Conservation (phyloP, 1,140 invertebrate genomes). For the Pseudomyrmex sp. region DNA sequence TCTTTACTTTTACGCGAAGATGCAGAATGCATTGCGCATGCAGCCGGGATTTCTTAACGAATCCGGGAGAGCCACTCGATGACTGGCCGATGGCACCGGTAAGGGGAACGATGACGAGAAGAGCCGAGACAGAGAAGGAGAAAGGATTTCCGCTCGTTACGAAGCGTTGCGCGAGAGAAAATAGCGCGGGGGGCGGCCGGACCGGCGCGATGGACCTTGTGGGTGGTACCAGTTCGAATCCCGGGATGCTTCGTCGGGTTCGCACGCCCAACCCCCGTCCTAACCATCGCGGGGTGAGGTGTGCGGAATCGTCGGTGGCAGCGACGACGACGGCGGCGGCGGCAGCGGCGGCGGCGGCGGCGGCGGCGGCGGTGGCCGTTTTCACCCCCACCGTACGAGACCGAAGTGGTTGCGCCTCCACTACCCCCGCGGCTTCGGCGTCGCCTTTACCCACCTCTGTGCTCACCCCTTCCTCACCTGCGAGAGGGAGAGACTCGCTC, state of each 20-base stretch:
- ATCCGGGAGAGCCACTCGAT: slow-evolving; percentile 68
- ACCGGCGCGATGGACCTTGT: slow-evolving; percentile 85
- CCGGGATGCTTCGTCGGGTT: slow-evolving; percentile 77
- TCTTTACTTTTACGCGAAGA: neutral
- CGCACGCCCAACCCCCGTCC: slow-evolving; percentile 79
- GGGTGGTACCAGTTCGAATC: slow-evolving; percentile 84
- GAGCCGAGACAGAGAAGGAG: slow-evolving; percentile 36
- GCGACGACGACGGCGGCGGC: neutral
- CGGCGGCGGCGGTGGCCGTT: slow-evolving; percentile 38
- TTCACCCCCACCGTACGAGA: slow-evolving; percentile 62
- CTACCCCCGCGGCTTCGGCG: slow-evolving; percentile 35
- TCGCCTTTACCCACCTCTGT: slow-evolving; percentile 55
- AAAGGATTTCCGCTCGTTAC: slow-evolving; percentile 63
- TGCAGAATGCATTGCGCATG: slow-evolving; percentile 55
- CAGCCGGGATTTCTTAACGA: slow-evolving; percentile 67
- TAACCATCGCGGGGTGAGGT: slow-evolving; percentile 69
- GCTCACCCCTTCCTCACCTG: slow-evolving; percentile 49
- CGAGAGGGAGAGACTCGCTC: slow-evolving; percentile 35
- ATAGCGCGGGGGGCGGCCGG: slow-evolving; percentile 81
- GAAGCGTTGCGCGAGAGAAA: slow-evolving; percentile 74
- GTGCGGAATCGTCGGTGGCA: slow-evolving; percentile 63
- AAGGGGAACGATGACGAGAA: slow-evolving; percentile 67
- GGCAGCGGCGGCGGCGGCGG: neutral
- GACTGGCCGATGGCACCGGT: slow-evolving; percentile 63
- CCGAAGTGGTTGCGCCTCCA: slow-evolving; percentile 59